A percentile compares a stretch with the other conserved stretches of the same genome.
Evolutionary conservation across 2,797 vertebrate species (phyloP).

Genomic region (Hoplostethus mediterraneus): DNA sequence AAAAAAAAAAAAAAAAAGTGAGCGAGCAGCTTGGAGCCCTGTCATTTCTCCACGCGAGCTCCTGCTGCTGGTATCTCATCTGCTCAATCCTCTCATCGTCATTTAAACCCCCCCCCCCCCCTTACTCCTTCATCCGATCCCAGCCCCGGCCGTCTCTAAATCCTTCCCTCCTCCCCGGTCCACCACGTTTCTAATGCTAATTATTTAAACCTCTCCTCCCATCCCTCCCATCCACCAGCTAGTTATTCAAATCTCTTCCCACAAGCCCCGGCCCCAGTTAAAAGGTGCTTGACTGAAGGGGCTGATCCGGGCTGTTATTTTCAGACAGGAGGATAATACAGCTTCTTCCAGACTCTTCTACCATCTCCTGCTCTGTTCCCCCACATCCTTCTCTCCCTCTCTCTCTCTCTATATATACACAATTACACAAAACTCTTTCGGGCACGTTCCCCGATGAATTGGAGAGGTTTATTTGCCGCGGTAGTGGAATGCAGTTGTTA

Average conservation of each 20-base stretch:
- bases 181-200: conserved; percentile 84
- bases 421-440: conserved; percentile 61
- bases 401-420: conserved; percentile 30
- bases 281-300: conserved; percentile 79
- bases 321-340: conserved; percentile 56
- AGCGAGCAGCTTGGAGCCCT: conserved; percentile 74
- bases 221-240: conserved; percentile 78
- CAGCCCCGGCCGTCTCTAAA: conserved; percentile 78
- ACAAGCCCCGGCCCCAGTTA: conserved; percentile 69
- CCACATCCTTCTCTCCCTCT: conserved; percentile 34
- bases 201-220: conserved; percentile 82
- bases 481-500: conserved; percentile 36
- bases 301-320: conserved; percentile 72
- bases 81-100: conserved; percentile 81
- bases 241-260: conserved; percentile 82
- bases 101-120: conserved; percentile 80
- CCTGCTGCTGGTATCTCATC: conserved; percentile 75
- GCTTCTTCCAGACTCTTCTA: conserved; percentile 61
- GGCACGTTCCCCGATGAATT: conserved; percentile 42
- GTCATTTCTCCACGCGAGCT: conserved; percentile 60
- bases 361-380: conserved; percentile 45
- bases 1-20: conserved; percentile 66
- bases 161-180: conserved; percentile 77
- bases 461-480: conserved; percentile 57
- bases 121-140: conserved; percentile 71